Conservation (phyloP, 2,888 invertebrate genomes). For the Dasypogon diadema region DNA sequence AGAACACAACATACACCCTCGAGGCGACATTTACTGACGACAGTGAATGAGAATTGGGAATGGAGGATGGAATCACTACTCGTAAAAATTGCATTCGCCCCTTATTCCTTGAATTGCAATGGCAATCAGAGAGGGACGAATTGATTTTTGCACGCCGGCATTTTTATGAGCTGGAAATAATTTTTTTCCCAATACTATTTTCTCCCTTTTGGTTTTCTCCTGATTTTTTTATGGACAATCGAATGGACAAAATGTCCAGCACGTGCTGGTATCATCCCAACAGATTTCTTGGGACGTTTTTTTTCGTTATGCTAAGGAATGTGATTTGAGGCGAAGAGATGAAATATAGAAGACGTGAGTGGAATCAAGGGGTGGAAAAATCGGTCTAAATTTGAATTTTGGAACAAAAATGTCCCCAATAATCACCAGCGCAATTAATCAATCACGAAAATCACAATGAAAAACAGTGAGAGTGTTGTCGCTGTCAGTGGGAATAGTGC, state of each 20-base stretch:
- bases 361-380: neutral
- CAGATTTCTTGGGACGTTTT: constrained; percentile 30
- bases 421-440: constrained; percentile 29
- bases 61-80: constrained; percentile 2
- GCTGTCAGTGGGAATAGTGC: neutral
- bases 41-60: too few species aligned
- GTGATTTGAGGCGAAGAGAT: neutral
- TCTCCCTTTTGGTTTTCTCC: neutral
- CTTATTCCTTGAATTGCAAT: constrained; percentile 33
- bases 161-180: constrained; percentile 57
- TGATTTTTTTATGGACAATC: constrained; percentile 37
- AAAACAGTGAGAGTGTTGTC: neutral
- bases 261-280: constrained; percentile 54
- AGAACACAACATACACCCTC: neutral
- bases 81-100: constrained; percentile 42
- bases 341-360: too few species aligned
- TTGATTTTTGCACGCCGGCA: constrained; percentile 56
- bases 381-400: neutral
- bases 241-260: constrained; percentile 40
- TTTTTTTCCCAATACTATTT: constrained; percentile 47
- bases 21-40: constrained; percentile 30
- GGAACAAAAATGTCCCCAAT: neutral
- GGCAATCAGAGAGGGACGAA: constrained; percentile 46
- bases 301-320: neutral
- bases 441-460: constrained; percentile 9